Conservation (phyloP, 1,140 invertebrate species). For the Habropoda laboriosa region DNA sequence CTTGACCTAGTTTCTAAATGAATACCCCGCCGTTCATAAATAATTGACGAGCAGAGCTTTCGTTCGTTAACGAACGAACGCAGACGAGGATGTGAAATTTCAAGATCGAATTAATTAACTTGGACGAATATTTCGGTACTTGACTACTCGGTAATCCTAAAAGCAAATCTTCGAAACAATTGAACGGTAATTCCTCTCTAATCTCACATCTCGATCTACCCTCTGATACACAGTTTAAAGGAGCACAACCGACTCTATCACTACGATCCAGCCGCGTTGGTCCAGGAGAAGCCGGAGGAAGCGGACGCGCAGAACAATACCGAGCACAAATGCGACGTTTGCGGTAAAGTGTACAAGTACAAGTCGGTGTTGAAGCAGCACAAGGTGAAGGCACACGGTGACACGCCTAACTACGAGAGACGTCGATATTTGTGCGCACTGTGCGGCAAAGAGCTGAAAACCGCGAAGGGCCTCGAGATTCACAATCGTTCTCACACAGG, state of each 20-base stretch:
- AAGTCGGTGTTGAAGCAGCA: constrained; percentile 62
- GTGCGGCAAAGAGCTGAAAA: constrained; percentile 65
- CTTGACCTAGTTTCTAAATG: neutral
- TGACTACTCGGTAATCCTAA: no score
- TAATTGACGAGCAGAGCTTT: neutral
- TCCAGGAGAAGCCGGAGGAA: constrained; percentile 25
- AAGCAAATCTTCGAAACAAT: no score
- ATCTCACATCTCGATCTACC: neutral
- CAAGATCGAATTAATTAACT: no score
- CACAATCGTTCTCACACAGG: constrained; percentile 80
- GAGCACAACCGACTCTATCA: constrained; percentile 84
- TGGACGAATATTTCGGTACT: no score
- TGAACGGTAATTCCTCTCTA: no score
- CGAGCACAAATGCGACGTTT: constrained; percentile 70
- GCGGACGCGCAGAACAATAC: constrained; percentile 12
- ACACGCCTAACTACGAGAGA: constrained; percentile 45
- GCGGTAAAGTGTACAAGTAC: constrained; percentile 60
- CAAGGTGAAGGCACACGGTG: constrained; percentile 52
- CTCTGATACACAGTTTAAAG: constrained; percentile 70
- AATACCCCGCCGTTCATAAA: neutral
- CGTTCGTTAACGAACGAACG: neutral
- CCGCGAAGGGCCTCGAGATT: constrained; percentile 67
- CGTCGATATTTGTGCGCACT: constrained; percentile 65
- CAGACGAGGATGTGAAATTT: no score
- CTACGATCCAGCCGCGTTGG: constrained; percentile 69